A percentile compares a stretch with the other conserved stretches of the same genome.
phyloP scores from a whole-genome alignment of 1,140 invertebrate genomes.

The Eufriesea mexicana region DNA sequence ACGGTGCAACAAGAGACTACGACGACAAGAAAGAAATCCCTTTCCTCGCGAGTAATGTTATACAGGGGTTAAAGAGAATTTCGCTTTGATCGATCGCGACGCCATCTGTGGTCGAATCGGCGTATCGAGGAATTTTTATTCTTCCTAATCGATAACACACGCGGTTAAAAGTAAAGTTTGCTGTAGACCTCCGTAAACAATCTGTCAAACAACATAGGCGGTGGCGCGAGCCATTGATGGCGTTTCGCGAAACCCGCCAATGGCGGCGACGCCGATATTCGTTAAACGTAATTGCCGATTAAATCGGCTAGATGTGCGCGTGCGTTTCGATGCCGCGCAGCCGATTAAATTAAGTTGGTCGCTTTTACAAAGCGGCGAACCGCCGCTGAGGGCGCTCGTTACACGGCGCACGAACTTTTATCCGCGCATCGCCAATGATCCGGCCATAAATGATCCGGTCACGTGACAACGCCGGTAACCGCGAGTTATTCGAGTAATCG shows the following conservation, averaged over 20 bases:
- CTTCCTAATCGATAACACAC: background rate
- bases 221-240: background rate
- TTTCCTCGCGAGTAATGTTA: too few species aligned
- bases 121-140: background rate
- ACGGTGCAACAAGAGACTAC: too few species aligned
- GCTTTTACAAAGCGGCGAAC: conserved; percentile 29
- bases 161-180: background rate
- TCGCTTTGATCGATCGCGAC: too few species aligned
- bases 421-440: conserved; percentile 17
- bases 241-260: conserved; percentile 11
- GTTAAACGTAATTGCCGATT: conserved; percentile 20
- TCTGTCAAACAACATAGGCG: background rate
- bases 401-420: conserved; percentile 18
- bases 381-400: background rate
- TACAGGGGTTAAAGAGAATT: too few species aligned
- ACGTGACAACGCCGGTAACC: conserved; percentile 15
- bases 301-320: background rate
- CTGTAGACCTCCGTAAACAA: background rate
- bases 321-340: background rate
- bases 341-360: conserved; percentile 35
- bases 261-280: background rate
- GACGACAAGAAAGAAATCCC: too few species aligned
- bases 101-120: background rate
- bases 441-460: conserved; percentile 26
- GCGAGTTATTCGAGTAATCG: conserved; percentile 38